phyloP scores from a whole-genome alignment of 2,888 invertebrate genomes.

The Patella ulyssiponensis region DNA sequence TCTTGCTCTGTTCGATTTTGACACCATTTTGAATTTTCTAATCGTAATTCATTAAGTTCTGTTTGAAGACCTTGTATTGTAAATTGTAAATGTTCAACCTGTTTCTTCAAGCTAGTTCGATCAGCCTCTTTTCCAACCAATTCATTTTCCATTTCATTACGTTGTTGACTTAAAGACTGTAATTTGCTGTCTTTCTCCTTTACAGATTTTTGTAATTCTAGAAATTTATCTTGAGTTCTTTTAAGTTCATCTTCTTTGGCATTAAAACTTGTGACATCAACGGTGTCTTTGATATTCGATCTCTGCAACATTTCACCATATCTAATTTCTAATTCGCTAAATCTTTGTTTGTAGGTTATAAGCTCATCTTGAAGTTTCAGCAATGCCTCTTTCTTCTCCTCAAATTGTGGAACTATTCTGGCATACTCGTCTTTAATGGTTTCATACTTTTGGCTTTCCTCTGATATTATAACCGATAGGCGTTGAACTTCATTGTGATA shows the following conservation, averaged over 20 bases:
- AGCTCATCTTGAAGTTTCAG: constrained; percentile 71
- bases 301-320: constrained; percentile 61
- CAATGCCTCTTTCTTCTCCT: constrained; percentile 70
- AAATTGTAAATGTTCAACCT: constrained; percentile 64
- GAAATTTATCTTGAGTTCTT: constrained; percentile 43
- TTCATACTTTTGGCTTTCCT: constrained; percentile 58
- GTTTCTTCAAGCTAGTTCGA: constrained; percentile 59
- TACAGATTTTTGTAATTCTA: constrained; percentile 24
- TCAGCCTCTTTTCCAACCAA: constrained; percentile 54
- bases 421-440: constrained; percentile 62
- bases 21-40: constrained; percentile 47
- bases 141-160: constrained; percentile 55
- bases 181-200: constrained; percentile 44
- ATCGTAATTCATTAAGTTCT: constrained; percentile 55
- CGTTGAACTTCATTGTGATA: constrained; percentile 90
- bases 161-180: constrained; percentile 47
- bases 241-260: constrained; percentile 51
- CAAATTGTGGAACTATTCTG: constrained; percentile 68
- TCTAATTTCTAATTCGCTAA: constrained; percentile 66
- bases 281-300: constrained; percentile 51
- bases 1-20: constrained; percentile 44
- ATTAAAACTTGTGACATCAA: constrained; percentile 48
- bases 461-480: constrained; percentile 71
- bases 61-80: constrained; percentile 61
- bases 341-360: constrained; percentile 66